A percentile compares a stretch with the other conserved stretches of the same genome.
Evolutionary conservation across 2,888 invertebrate genomes (phyloP).

Genomic region (Rhaphigaster nebulosa): DNA sequence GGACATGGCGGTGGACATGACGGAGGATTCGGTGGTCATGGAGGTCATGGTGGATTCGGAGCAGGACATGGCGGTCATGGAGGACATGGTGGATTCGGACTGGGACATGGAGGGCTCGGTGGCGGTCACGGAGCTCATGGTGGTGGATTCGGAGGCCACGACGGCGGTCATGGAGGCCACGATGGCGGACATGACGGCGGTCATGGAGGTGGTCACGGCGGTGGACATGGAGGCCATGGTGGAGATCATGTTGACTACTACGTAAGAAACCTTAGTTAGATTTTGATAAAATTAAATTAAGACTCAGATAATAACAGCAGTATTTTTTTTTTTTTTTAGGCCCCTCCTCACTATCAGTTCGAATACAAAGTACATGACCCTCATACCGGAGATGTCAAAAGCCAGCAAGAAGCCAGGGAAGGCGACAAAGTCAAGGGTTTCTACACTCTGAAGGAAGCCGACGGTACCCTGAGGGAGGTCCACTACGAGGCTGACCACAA

Average conservation of each 20-base stretch:
- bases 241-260: slow-evolving; percentile 62
- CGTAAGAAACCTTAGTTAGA: slow-evolving; percentile 54
- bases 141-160: slow-evolving; percentile 58
- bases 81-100: slow-evolving; percentile 56
- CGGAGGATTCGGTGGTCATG: slow-evolving; percentile 55
- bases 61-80: slow-evolving; percentile 53
- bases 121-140: neutral
- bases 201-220: slow-evolving; percentile 46
- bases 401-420: slow-evolving; percentile 70
- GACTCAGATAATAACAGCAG: slow-evolving; percentile 8
- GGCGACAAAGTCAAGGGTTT: slow-evolving; percentile 70
- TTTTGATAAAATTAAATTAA: slow-evolving; percentile 33
- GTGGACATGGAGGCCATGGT: slow-evolving; percentile 58
- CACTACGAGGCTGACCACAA: slow-evolving; percentile 66
- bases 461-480: slow-evolving; percentile 64
- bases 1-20: slow-evolving; percentile 34
- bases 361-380: slow-evolving; percentile 70
- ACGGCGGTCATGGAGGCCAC: slow-evolving; percentile 16
- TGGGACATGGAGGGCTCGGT: slow-evolving; percentile 50
- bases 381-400: slow-evolving; percentile 68
- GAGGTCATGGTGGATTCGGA: slow-evolving; percentile 62
- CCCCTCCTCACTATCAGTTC: slow-evolving; percentile 69
- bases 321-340: slow-evolving; percentile 67
- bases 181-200: neutral
- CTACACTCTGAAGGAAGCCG: slow-evolving; percentile 67